These are phyloP conservation scores for Antigone vipio DNA, from an alignment of 2,113 vertebrate species.

Conservation along the genomic window DNA sequence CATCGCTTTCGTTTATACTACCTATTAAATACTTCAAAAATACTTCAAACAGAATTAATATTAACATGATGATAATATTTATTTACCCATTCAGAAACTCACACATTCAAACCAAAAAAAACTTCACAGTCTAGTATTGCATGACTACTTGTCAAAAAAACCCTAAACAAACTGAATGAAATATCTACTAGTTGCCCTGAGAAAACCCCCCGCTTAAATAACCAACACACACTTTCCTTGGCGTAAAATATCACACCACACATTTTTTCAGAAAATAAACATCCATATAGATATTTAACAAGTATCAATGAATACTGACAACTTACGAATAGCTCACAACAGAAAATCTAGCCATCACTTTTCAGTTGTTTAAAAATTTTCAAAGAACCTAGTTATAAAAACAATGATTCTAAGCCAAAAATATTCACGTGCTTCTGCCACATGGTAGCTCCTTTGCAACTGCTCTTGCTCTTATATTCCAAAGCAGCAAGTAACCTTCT, in stretches of 20 bases:
- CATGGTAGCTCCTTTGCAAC: neutral
- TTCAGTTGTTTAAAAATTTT: neutral
- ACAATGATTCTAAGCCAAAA: neutral
- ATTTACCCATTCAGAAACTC: neutral
- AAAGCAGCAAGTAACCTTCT: neutral
- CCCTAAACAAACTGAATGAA: neutral
- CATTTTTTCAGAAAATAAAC: neutral
- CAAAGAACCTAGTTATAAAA: neutral
- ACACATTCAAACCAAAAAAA: neutral
- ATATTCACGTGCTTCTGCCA: conserved; percentile 20
- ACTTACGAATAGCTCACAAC: neutral
- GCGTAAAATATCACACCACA: neutral
- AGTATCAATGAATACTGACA: neutral
- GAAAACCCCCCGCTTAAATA: neutral
- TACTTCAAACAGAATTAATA: neutral
- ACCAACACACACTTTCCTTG: neutral
- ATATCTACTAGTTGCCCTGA: neutral
- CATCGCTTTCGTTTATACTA: neutral
- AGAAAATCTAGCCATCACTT: neutral
- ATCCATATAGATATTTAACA: neutral
- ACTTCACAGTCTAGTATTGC: neutral
- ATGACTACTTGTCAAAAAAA: neutral
- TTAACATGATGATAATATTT: neutral
- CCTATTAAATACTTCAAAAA: neutral
- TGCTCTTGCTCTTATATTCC: neutral